These are phyloP conservation scores for Tupaia tana DNA, from an alignment of 2,113 vertebrate species.

Conservation along the genomic window DNA sequence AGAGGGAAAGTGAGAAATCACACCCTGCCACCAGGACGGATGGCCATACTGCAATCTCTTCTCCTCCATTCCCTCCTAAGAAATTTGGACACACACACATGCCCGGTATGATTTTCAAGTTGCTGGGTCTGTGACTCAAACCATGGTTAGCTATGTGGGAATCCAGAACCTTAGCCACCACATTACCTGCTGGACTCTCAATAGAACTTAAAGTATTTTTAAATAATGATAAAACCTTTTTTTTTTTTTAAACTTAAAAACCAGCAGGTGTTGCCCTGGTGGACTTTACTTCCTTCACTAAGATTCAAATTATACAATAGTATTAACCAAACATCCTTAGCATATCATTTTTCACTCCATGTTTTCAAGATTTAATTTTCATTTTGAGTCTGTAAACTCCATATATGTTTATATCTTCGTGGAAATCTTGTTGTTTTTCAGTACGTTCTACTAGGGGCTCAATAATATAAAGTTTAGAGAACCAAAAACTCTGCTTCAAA, in stretches of 20 bases:
- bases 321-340: background rate
- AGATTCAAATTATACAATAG: background rate
- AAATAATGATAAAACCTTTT: background rate
- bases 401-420: background rate
- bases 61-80: too few species aligned
- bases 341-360: background rate
- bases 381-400: background rate
- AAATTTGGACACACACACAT: too few species aligned
- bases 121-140: too few species aligned
- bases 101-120: too few species aligned
- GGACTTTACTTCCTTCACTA: background rate
- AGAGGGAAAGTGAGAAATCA: too few species aligned
- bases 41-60: too few species aligned
- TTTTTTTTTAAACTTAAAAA: background rate
- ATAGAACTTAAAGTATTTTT: background rate
- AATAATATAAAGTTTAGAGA: constrained; percentile 28
- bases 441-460: background rate
- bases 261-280: background rate
- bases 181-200: too few species aligned
- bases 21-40: too few species aligned
- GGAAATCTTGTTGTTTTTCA: background rate
- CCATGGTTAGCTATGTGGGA: too few species aligned
- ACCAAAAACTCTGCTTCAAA: constrained; percentile 30
- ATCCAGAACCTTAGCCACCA: too few species aligned
- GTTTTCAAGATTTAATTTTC: constrained; percentile 31